A percentile compares a stretch with the other conserved stretches of the same genome.
These are phyloP conservation scores for Acridotheres tristis DNA, from an alignment of 2,797 vertebrate genomes.

Conservation along the genomic window DNA sequence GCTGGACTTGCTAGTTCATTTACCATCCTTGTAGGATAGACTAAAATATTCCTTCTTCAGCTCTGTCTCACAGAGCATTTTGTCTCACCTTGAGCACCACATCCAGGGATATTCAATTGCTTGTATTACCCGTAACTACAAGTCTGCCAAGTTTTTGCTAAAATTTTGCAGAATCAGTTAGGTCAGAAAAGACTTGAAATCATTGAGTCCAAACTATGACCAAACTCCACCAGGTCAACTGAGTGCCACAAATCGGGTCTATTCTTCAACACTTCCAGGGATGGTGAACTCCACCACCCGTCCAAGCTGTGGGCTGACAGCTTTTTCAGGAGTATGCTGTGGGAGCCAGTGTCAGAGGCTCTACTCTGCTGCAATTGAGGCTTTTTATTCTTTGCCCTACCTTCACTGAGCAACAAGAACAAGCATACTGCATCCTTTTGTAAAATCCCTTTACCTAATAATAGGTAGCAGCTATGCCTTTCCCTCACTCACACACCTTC, in stretches of 20 bases:
- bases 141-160: neutral
- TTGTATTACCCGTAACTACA: neutral
- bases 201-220: neutral
- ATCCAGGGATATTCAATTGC: neutral
- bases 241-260: neutral
- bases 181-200: neutral
- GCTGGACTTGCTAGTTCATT: neutral
- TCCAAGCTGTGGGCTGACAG: neutral
- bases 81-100: neutral
- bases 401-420: neutral
- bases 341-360: neutral
- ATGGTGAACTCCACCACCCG: neutral
- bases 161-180: neutral
- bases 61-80: neutral
- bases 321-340: neutral
- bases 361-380: neutral
- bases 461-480: neutral
- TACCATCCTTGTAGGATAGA: neutral
- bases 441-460: neutral
- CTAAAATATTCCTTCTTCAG: neutral
- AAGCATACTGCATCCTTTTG: neutral
- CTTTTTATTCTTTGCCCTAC: neutral
- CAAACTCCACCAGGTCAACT: accelerated
- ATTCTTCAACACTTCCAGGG: neutral
- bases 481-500: neutral